These are phyloP conservation scores for Luidia sarsii DNA, from an alignment of 53 echinoderm and acorn worm genomes.

Conservation along the genomic window DNA sequence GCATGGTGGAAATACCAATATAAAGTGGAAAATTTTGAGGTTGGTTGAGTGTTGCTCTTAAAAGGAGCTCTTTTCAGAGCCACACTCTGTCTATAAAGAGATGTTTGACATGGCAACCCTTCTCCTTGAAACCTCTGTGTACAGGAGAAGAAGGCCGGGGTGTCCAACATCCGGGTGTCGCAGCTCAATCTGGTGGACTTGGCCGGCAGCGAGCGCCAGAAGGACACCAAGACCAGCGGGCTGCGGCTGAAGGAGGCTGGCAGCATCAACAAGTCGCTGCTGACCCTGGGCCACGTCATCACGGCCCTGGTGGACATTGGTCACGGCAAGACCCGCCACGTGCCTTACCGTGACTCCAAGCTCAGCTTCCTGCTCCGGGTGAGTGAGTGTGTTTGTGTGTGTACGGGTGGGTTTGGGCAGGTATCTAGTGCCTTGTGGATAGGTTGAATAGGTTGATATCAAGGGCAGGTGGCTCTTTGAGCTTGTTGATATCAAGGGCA, in stretches of 20 bases:
- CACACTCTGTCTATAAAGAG: too few species aligned
- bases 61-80: too few species aligned
- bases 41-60: too few species aligned
- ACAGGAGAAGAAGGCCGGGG: conserved; percentile 97
- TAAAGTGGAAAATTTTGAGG: too few species aligned
- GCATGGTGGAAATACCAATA: too few species aligned
- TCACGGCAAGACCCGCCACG: conserved; percentile 87
- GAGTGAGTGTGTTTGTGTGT: not conserved
- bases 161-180: conserved; percentile 89
- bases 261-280: conserved; percentile 91
- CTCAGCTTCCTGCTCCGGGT: conserved; percentile 96
- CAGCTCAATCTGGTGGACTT: conserved; percentile 95
- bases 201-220: conserved; percentile 95
- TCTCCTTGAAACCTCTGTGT: too few species aligned
- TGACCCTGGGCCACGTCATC: conserved; percentile 91
- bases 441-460: too few species aligned
- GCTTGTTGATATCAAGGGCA: too few species aligned
- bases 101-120: too few species aligned
- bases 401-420: not conserved
- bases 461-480: too few species aligned
- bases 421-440: too few species aligned
- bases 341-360: conserved; percentile 96
- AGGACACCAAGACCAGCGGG: conserved; percentile 88
- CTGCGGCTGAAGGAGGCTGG: conserved; percentile 88
- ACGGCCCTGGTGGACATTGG: conserved; percentile 94